These are phyloP conservation scores for Calcarius ornatus DNA, from an alignment of 2,113 vertebrate species.

Conservation along the genomic window DNA sequence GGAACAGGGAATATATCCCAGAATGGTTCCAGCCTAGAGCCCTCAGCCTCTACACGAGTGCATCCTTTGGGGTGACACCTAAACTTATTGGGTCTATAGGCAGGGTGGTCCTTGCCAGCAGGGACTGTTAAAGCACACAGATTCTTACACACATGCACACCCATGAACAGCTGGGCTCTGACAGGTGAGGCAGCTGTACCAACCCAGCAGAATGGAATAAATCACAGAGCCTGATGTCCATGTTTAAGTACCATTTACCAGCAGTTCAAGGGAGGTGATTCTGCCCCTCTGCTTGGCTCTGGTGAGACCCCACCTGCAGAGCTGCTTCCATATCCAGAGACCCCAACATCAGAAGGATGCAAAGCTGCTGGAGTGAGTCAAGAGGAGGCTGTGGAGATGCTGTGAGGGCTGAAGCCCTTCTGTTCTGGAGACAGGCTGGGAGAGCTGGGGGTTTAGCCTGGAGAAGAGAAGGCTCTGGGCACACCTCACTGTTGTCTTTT, in stretches of 20 bases:
- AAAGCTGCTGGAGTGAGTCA: background rate
- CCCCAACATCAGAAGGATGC: background rate
- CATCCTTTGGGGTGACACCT: background rate
- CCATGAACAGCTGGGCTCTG: accelerated
- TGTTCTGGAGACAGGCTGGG: background rate
- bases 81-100: background rate
- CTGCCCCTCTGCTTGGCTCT: background rate
- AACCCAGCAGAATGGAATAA: background rate
- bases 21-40: background rate
- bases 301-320: background rate
- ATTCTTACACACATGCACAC: too few relatives aligned
- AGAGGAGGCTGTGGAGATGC: background rate
- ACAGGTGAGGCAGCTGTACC: background rate
- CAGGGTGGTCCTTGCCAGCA: background rate
- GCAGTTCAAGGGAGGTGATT: background rate
- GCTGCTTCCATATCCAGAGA: background rate
- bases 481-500: background rate
- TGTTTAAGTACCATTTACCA: background rate
- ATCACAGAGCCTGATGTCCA: background rate
- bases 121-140: too few relatives aligned
- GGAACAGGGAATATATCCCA: background rate
- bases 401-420: background rate
- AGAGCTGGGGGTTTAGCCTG: background rate
- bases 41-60: background rate
- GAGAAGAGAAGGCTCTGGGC: background rate